These are phyloP conservation scores for Plecotus auritus DNA, from an alignment of 2,113 vertebrate genomes.

Conservation along the genomic window DNA sequence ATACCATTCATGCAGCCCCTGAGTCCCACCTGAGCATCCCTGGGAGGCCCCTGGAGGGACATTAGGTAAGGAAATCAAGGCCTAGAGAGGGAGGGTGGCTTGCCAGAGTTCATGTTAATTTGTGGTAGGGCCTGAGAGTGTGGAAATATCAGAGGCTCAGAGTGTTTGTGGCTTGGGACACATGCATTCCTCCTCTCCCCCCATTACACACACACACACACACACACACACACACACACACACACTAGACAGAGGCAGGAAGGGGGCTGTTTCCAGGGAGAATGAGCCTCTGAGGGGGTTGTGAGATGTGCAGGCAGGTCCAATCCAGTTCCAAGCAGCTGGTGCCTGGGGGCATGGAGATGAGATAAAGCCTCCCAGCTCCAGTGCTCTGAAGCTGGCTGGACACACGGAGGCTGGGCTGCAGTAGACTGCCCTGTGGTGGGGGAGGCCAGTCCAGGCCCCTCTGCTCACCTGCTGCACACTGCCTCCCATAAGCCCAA, in stretches of 20 bases:
- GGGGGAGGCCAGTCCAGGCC: neutral
- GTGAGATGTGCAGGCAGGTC: neutral
- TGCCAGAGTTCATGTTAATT: neutral
- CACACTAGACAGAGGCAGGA: neutral
- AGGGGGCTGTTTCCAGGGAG: slow-evolving; percentile 26
- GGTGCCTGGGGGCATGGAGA: neutral
- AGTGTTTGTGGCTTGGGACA: neutral
- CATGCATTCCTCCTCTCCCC: too few relatives aligned
- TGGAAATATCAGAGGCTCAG: neutral
- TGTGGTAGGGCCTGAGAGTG: neutral
- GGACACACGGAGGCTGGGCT: neutral
- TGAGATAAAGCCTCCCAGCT: slow-evolving; percentile 23
- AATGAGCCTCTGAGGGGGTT: neutral
- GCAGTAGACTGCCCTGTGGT: too few relatives aligned
- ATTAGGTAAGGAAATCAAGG: neutral
- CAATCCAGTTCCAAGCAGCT: slow-evolving; percentile 60
- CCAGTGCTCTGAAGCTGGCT: neutral
- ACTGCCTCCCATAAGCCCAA: neutral
- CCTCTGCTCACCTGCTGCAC: neutral
- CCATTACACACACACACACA: neutral
- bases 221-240: neutral
- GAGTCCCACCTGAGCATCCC: neutral
- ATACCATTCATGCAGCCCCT: neutral
- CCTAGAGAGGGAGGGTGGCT: neutral
- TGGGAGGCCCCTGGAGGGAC: slow-evolving; percentile 7